Evolutionary conservation across 92 coral and sea anemone genomes (phyloP), one percentile per base, ranked within the genome.

Genomic region (Ricordea florida): DNA sequence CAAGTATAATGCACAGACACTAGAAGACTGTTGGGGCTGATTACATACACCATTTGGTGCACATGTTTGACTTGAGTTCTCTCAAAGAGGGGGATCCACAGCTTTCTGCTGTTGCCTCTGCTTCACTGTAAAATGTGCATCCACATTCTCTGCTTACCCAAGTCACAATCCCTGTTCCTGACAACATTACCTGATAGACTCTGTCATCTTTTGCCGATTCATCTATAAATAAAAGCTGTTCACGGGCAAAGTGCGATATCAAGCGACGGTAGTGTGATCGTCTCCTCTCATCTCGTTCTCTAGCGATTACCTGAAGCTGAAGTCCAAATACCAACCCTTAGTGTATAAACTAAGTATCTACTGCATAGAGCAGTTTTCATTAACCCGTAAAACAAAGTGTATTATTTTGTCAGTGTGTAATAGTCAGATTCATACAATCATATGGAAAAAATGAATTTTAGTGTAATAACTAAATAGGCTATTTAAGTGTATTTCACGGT

Each of bases 151-250:
- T 3, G 16, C 47, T 10, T 41, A n/a, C 47, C 47, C 47, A 7
- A 13, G 8, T 13, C 41, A 7, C 41, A 35, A 7, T 35, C 6
- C 1, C 20, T 14, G n/a, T n/a, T 22, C 50, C 20, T 43, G 50
- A 43, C 20, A 37, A 37, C 7, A 6, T n/a, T n/a, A n/a, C n/a
- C n/a, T n/a, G n/a, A n/a, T n/a, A n/a, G n/a, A n/a, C n/a, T n/a
- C n/a, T 9, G 84, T 78, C 84, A 41, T 78, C 84, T 15, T 78
- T 78, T 40, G 67, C 27, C 1, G 77, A 66, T 16, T 78, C 77
- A 32, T 78, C 84, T 21, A 78, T 33, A 57, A 66, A 78, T 18
- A 78, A 25, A 23, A 78, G 40, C 13, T 68, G 37, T 3, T 66
- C 67, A 15, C 34, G 27, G 62, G 22, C 3, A 16, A 78, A 78